Evolutionary conservation across 2,888 invertebrate species (phyloP), one percentile per base, ranked within the genome.

Genomic region (Pediacus dermestoides): DNA sequence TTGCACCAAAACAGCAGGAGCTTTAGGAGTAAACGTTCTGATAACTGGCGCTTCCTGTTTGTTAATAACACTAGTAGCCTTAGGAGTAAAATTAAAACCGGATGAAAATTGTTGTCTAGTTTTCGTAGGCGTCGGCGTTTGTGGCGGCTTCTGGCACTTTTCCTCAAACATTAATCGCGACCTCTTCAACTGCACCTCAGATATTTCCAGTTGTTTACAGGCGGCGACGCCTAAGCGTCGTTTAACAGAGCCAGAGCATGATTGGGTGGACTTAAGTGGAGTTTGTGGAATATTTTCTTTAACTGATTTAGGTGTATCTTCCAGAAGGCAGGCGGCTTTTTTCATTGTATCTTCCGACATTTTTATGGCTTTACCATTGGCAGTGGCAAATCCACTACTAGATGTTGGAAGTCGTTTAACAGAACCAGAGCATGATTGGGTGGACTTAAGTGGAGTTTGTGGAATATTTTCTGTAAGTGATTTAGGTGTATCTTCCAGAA

Each of bases 261-360:
- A n/a, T n/a, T n/a, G n/a, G n/a, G n/a, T n/a, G n/a, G n/a, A n/a
- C 3, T 23, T 23, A 23, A 23, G 10, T 4, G 23, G 10, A 23
- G 18, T 10, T 3, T 23, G n/a, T n/a, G n/a, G 4, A n/a, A 23
- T 7, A 23, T 23, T 23, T 23, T 23, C 3, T 23, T 18, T 8
- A 8, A 18, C 8, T 18, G 4, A 6, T 18, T 6, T 18, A 7
- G 43, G 44, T 2, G 60, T 39, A 40, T 61, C 53, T 33, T 57
- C 46, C 34, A 68, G 66, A 3, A 67, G 42, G n/a, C 55, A 51
- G 42, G 48, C 65, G 18, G 62, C 66, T 48, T 57, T 66, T 6
- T 52, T 54, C 21, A 72, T 46, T 10, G 66, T 58, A 40, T 66
- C 55, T 53, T 67, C 57, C 2, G 70, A 68, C 41, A 72, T 58